Conservation (phyloP, 2,797 vertebrate genomes). For the Chanos chanos region DNA sequence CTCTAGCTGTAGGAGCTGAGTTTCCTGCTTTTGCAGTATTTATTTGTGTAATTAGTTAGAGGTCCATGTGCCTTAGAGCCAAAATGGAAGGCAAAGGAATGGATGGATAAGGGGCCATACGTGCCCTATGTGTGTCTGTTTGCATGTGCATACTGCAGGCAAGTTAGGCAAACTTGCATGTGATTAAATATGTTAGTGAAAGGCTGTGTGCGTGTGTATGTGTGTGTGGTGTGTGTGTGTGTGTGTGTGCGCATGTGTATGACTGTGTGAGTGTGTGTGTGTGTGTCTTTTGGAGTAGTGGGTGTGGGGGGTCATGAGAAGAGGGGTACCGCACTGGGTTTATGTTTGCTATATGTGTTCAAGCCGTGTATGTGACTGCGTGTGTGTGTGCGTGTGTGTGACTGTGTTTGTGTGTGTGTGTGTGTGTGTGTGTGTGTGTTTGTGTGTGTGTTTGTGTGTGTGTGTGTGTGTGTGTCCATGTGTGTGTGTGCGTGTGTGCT, state of each 20-base stretch:
- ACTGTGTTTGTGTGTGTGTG: constrained; percentile 24
- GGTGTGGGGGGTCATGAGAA: too few species aligned
- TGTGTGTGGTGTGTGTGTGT: background rate
- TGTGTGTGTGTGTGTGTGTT: background rate
- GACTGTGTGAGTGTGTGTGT: background rate
- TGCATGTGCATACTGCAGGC: too few species aligned
- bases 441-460: background rate
- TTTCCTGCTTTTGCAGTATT: background rate
- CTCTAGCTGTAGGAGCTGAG: background rate
- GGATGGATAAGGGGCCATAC: too few species aligned
- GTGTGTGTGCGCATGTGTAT: constrained; percentile 23
- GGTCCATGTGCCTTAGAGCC: too few species aligned
- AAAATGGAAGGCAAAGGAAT: too few species aligned
- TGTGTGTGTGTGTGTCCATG: background rate
- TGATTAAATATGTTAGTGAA: background rate
- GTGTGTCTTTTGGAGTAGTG: too few species aligned
- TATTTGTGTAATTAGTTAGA: background rate
- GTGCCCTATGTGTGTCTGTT: too few species aligned
- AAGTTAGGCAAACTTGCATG: too few species aligned
- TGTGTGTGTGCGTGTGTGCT: background rate
- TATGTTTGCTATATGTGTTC: background rate
- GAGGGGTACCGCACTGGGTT: too few species aligned
- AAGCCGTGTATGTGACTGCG: background rate
- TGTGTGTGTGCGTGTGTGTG: constrained; percentile 5
- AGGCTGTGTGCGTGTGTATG: background rate